Base-by-base conservation (phyloP, 2,797 vertebrate genomes). In the Linurgus olivaceus region DNA sequence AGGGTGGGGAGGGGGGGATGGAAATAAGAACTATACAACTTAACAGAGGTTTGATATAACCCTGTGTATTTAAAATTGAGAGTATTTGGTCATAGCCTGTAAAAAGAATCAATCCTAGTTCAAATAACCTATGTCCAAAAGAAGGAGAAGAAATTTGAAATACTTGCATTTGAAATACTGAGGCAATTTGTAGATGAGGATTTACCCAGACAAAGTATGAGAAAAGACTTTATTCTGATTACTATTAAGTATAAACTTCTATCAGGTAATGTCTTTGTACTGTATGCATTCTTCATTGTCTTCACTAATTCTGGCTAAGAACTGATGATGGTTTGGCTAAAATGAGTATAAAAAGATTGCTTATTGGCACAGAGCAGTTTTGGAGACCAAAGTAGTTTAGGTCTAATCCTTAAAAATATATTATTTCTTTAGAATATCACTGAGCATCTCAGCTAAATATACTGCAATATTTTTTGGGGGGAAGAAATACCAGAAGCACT, bases 1-100 rank as follows among this genome's bases (percentile, higher is more conserved):
- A 17, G 9, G 4, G 8, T 3, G 5, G 11, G 4, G 4, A 8
- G 9, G 2, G 1, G 4, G 8, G 0, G 0, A 7, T 35, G 51
- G 18, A 4, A 31, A 28, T 33, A 24, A 63, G 15, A 63, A 31
- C 33, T 44, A 19, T 47, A 13, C 14, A 58, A 50, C 29, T 61
- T 71, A 37, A 63, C 7, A 16, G 4, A 58, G 3, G 18, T 47
- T 86, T 71, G 13, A 17, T 72, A 13, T 50, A 57, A 50, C 4
- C 67, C 28, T 77, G 2, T 55, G 6, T 25, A 20, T 67, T 59
- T 42, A 68, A 85, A 85, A 67, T 17, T 37, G 11, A 21, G 42
- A 63, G 3, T 11, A 19, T 63, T 72, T 84, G 17, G 19, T 65
- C 50, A 40, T 23, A 65, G 21, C 8, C 58, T 63, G 8, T 59